Base-by-base conservation (phyloP, 2,888 invertebrate genomes). In the Ypsolopha sequella region DNA sequence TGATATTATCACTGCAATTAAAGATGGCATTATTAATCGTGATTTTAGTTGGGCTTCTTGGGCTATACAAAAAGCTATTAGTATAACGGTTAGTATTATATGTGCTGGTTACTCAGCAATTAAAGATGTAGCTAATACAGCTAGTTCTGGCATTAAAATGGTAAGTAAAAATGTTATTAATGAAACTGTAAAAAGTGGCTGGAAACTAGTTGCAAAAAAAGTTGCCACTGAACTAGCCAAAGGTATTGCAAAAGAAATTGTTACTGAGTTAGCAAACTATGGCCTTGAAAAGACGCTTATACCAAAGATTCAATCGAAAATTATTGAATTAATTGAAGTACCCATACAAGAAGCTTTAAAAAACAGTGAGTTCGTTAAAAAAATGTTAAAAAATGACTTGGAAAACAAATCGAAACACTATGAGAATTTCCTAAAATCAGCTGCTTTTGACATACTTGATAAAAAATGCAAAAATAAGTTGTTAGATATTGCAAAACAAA, bases 1-100 rank as follows among this genome's bases (percentile, higher is more conserved):
- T 48, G 56, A 56, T 50, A 56, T 56, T 38, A 56, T 56, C 38
- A 52, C 54, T 11, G 56, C 56, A 13, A 45, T 56, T 11, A 56
- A 54, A 51, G 54, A 56, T 39, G 56, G 56, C 11, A 56, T 56
- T 11, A 54, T 56, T 33, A 56, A 56, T 36, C 45, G 54, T 35
- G 52, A 54, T 39, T 56, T 56, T 35, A 46, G 52, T 36, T 56
- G 56, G 56, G 54, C 54, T 7, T 52, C 49, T 7, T 56, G 56
- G 56, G 56, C 51, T 14, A 36, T 56, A 11, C 54, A 54, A 52
- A 56, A 56, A 48, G 54, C 51, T 35, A 51, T 56, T 8, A 56
- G 56, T 51, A 36, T 56, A 33, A 36, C 53, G 11, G 51, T 56
- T 3, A 38, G 41, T 34, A 41, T 56, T 10, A 51, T 54, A 24